Evolutionary conservation across 2,113 vertebrate species (phyloP).

Genomic region (Centropristis striata): DNA sequence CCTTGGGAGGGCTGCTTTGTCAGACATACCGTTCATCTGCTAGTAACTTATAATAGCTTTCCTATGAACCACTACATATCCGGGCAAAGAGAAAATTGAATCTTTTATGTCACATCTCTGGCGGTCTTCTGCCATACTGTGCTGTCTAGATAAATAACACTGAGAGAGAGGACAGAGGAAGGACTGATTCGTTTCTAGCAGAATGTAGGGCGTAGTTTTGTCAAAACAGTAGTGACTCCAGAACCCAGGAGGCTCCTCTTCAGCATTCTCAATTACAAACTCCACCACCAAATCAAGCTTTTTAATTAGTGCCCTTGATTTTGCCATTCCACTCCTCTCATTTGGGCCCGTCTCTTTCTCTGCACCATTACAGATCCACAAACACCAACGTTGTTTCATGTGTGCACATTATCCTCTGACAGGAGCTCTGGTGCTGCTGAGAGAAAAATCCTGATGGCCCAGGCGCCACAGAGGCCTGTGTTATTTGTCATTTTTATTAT

Average conservation of each 20-base stretch:
- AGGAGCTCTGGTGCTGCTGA: background rate
- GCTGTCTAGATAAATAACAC: background rate
- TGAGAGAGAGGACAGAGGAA: background rate
- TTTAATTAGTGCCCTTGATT: constrained; percentile 34
- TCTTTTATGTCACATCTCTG: background rate
- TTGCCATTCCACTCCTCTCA: background rate
- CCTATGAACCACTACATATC: background rate
- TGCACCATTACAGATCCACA: background rate
- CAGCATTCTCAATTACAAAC: constrained; percentile 26
- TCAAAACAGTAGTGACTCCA: constrained; percentile 17
- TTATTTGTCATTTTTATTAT: background rate
- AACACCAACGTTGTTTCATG: background rate
- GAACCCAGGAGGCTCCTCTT: constrained; percentile 2
- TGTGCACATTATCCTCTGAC: background rate
- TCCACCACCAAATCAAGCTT: constrained; percentile 16
- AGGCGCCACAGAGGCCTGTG: background rate
- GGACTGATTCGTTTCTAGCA: constrained; percentile 8
- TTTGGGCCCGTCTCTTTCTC: background rate
- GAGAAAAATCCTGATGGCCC: background rate
- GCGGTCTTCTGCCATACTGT: background rate
- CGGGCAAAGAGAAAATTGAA: background rate
- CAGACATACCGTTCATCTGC: too few relatives aligned
- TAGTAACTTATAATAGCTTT: too few relatives aligned
- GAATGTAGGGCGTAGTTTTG: constrained; percentile 1
- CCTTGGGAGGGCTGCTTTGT: too few relatives aligned